These are phyloP conservation scores for Ptilonorhynchus violaceus DNA, from an alignment of 2,113 vertebrate genomes.

Conservation along the genomic window DNA sequence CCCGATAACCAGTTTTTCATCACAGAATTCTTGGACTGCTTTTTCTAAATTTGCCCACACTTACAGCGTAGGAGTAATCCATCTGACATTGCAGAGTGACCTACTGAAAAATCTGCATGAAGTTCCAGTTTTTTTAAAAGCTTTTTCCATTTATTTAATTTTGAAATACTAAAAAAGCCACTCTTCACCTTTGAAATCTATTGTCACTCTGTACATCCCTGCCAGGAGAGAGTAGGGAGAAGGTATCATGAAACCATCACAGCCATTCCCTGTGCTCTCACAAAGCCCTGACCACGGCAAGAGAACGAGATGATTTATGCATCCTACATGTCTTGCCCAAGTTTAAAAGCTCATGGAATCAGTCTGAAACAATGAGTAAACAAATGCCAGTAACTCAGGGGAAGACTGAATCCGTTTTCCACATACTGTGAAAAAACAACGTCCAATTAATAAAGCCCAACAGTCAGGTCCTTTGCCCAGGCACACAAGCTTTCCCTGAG, in stretches of 20 bases:
- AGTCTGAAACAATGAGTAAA: neutral
- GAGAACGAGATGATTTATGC: neutral
- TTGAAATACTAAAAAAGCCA: neutral
- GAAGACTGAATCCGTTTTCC: neutral
- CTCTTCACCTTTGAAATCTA: neutral
- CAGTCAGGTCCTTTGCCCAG: accelerated
- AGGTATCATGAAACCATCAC: neutral
- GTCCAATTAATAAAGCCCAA: neutral
- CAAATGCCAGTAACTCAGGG: neutral
- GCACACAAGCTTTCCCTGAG: neutral
- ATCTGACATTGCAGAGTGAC: neutral
- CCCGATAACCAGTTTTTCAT: neutral
- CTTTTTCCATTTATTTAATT: neutral
- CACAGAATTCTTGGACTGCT: neutral
- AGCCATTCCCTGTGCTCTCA: neutral
- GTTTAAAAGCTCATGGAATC: neutral
- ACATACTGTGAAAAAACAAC: neutral
- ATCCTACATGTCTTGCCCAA: neutral
- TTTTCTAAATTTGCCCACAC: neutral
- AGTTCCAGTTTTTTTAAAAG: neutral
- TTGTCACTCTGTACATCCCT: neutral
- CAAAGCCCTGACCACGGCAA: neutral
- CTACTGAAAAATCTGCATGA: neutral
- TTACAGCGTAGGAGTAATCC: neutral
- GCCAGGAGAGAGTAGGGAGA: neutral